A percentile compares a stretch with the other conserved stretches of the same genome.
phyloP scores from a whole-genome alignment of 2,888 invertebrate species.

The Lasioglossum lativentre region DNA sequence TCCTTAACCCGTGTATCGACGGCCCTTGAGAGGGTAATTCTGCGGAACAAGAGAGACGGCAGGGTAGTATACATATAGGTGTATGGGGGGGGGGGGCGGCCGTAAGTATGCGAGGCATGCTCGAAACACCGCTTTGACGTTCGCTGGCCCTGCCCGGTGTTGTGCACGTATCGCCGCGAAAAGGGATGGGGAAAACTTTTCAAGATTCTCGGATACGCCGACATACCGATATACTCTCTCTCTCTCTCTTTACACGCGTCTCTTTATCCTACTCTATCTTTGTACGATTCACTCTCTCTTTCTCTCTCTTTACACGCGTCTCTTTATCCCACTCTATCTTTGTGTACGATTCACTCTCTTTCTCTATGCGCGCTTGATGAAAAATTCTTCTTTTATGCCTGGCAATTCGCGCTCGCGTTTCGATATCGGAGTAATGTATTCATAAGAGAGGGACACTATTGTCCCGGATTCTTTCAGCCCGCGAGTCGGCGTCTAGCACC shows the following conservation, averaged over 20 bases:
- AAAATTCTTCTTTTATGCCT: conserved; percentile 64
- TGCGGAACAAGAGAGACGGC: conserved; percentile 69
- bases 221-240: conserved; percentile 19
- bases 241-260: neutral
- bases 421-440: conserved; percentile 58
- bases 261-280: no score
- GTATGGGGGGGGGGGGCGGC: no score
- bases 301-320: neutral
- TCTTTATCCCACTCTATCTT: neutral
- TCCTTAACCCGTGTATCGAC: conserved; percentile 80
- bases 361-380: conserved; percentile 44
- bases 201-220: conserved; percentile 55
- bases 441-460: conserved; percentile 46
- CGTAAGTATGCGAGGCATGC: conserved; percentile 66
- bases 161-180: conserved; percentile 25
- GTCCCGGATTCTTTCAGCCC: conserved; percentile 30
- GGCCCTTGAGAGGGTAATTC: conserved; percentile 81
- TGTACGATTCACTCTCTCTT: no score
- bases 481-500: neutral
- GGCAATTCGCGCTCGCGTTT: conserved; percentile 58
- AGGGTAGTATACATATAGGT: conserved; percentile 48
- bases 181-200: conserved; percentile 49
- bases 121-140: conserved; percentile 65
- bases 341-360: neutral
- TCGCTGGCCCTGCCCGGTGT: neutral